Evolutionary conservation across 2,888 invertebrate species (phyloP).

Genomic region (Chymomyza fuscimana): DNA sequence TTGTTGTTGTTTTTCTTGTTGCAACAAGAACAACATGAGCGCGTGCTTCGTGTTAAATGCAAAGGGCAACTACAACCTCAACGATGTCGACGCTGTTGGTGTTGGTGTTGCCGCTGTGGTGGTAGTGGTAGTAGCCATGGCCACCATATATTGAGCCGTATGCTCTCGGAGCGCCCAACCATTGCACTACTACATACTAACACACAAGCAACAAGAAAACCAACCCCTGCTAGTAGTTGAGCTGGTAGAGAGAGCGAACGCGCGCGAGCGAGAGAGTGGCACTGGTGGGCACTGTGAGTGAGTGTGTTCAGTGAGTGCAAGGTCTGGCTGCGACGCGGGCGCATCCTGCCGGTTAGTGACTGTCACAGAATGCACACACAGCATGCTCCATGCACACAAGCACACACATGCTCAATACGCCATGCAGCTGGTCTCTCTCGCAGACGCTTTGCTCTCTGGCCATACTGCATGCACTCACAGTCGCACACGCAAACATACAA

Average conservation of each 20-base stretch:
- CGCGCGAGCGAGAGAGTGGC: constrained; percentile 6
- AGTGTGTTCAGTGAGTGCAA: constrained; percentile 20
- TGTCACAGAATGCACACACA: constrained; percentile 52
- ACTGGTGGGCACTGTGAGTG: constrained; percentile 12
- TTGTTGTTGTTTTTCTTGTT: constrained; percentile 36
- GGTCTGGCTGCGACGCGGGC: background rate
- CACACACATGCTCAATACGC: constrained; percentile 1
- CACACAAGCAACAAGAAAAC: constrained; percentile 40
- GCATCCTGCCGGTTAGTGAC: background rate
- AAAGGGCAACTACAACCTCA: constrained; percentile 55
- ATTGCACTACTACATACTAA: background rate
- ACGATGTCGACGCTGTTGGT: constrained; percentile 49
- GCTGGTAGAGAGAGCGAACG: constrained; percentile 28
- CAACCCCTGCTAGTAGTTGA: constrained; percentile 57
- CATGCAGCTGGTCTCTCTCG: constrained; percentile 10
- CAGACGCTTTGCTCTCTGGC: constrained; percentile 10
- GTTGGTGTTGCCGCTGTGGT: constrained; percentile 34
- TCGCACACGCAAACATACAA: constrained; percentile 1
- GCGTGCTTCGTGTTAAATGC: constrained; percentile 58
- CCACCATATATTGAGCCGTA: constrained; percentile 69
- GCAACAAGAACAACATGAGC: constrained; percentile 28
- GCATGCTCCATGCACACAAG: constrained; percentile 47
- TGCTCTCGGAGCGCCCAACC: constrained; percentile 33
- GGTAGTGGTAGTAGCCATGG: constrained; percentile 57
- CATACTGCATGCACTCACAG: constrained; percentile 18